Percentiles rank a stretch among this genome's conserved stretches.
Evolutionary conservation across 1,140 invertebrate genomes (phyloP).

Genomic region (Teleopsis dalmanni): DNA sequence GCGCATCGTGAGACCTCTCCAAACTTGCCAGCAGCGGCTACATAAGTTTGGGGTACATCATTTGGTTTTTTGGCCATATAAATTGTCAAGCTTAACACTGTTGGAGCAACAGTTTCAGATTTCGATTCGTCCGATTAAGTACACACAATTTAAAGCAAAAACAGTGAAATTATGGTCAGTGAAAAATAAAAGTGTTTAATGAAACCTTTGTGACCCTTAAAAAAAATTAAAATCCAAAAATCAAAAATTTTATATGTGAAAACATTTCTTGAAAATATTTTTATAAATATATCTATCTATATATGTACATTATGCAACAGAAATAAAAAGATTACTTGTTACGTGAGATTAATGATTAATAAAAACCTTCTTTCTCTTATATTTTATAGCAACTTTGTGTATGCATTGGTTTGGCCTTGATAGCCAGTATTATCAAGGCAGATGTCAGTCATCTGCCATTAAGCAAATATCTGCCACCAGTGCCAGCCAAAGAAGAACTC

Average conservation of each 20-base stretch:
- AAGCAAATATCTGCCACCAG: conserved; percentile 13
- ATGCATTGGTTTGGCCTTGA: conserved; percentile 19
- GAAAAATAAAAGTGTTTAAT: too few species aligned
- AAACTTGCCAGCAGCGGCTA: not conserved
- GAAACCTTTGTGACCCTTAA: too few species aligned
- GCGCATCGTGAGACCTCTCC: not conserved
- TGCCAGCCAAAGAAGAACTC: not conserved
- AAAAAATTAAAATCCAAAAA: too few species aligned
- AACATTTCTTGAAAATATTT: too few species aligned
- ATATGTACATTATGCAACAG: too few species aligned
- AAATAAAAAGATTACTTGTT: too few species aligned
- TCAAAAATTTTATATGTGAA: too few species aligned
- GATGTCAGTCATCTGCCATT: conserved; percentile 28
- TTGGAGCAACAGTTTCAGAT: not conserved
- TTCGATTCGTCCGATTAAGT: conserved; percentile 1
- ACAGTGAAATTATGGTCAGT: conserved; percentile 26
- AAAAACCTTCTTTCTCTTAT: not conserved
- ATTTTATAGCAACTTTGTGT: conserved; percentile 22
- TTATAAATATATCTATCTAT: too few species aligned
- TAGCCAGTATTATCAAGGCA: conserved; percentile 22
- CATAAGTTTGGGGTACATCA: not conserved
- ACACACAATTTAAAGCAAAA: conserved; percentile 13
- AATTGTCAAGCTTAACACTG: not conserved
- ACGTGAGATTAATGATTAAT: too few species aligned
- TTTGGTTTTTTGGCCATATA: conserved; percentile 1